phyloP scores from a whole-genome alignment of 2,113 vertebrate genomes.

The Sorex araneus region DNA sequence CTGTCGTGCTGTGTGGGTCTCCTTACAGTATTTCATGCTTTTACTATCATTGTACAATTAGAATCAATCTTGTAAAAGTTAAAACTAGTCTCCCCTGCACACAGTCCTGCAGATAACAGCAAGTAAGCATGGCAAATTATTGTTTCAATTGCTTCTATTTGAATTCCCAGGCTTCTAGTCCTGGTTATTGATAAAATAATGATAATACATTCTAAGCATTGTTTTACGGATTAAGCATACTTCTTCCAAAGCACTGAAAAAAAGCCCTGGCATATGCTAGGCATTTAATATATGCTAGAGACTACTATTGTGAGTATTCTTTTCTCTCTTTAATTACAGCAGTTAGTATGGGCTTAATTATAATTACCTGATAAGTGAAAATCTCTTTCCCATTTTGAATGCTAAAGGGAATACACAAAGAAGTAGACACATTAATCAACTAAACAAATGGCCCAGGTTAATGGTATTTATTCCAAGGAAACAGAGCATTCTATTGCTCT shows the following conservation, averaged over 20 bases:
- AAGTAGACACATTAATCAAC: constrained; percentile 58
- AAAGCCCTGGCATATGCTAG: not conserved
- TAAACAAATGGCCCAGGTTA: constrained; percentile 53
- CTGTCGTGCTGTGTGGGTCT: not conserved
- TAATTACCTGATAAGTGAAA: constrained; percentile 67
- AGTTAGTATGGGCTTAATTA: constrained; percentile 66
- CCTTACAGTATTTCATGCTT: not conserved
- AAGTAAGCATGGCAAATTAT: not conserved
- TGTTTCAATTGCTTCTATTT: constrained; percentile 13
- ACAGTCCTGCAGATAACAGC: not conserved
- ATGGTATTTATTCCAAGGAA: constrained; percentile 59
- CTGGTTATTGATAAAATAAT: constrained; percentile 22
- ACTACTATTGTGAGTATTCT: constrained; percentile 34
- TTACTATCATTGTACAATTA: not conserved
- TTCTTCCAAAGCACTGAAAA: constrained; percentile 1
- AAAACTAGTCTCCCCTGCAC: not conserved
- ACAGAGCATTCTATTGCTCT: constrained; percentile 36
- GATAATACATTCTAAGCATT: constrained; percentile 21
- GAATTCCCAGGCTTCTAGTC: not conserved
- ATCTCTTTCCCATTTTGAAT: constrained; percentile 49
- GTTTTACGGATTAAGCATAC: constrained; percentile 41
- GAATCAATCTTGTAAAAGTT: not conserved
- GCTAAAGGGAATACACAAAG: constrained; percentile 60
- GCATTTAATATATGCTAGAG: constrained; percentile 40
- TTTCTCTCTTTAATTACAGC: constrained; percentile 58